Evolutionary conservation across 2,113 vertebrate genomes (phyloP).

Genomic region (Anser cygnoides): DNA sequence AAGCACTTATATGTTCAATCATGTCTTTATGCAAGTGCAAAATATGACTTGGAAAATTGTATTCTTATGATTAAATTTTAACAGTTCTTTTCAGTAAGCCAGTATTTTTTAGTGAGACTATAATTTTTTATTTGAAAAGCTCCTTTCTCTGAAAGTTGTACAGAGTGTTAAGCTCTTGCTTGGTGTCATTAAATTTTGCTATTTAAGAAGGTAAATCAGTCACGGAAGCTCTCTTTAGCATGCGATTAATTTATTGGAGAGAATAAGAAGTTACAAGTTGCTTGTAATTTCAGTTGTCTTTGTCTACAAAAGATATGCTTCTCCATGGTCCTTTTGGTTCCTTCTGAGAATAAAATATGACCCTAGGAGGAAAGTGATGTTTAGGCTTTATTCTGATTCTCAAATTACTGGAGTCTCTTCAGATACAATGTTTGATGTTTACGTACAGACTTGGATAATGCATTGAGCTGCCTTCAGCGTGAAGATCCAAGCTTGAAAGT

Average conservation of each 20-base stretch:
- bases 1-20: background rate
- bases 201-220: background rate
- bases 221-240: background rate
- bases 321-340: background rate
- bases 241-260: background rate
- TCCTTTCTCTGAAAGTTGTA: background rate
- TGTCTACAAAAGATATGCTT: background rate
- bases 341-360: background rate
- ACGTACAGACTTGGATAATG: conserved; percentile 88
- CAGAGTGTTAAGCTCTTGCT: background rate
- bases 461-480: conserved; percentile 90
- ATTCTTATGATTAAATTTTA: background rate
- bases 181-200: background rate
- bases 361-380: background rate
- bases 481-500: conserved; percentile 93
- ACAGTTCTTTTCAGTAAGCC: background rate
- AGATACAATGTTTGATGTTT: background rate
- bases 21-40: background rate
- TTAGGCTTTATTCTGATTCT: background rate
- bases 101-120: background rate
- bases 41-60: background rate
- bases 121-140: background rate
- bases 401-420: background rate
- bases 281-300: background rate
- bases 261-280: background rate